Percentiles rank a stretch among this genome's conserved stretches.
phyloP scores from a whole-genome alignment of 2,888 invertebrate genomes.

The Lathronympha strigana region DNA sequence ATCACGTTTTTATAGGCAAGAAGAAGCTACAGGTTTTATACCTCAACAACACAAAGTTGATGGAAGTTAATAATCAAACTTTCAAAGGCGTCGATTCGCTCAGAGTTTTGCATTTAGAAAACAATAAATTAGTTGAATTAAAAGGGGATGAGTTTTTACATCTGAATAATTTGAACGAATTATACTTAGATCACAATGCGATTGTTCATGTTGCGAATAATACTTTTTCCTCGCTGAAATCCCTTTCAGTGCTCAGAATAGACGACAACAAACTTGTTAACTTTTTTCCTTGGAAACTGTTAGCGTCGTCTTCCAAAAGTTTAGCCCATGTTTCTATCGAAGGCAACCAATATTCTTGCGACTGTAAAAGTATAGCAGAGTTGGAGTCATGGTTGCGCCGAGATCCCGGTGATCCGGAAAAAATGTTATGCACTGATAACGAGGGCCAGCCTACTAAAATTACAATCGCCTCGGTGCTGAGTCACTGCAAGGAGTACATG shows the following conservation, averaged over 20 bases:
- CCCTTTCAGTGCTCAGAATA: constrained; percentile 88
- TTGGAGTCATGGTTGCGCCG: constrained; percentile 88
- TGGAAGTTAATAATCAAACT: constrained; percentile 90
- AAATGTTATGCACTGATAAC: constrained; percentile 87
- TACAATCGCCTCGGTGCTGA: constrained; percentile 81
- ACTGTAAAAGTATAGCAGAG: constrained; percentile 89
- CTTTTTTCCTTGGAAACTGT: constrained; percentile 89
- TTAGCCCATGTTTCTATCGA: constrained; percentile 88
- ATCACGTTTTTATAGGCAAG: constrained; percentile 94
- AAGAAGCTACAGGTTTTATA: constrained; percentile 91
- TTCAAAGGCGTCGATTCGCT: constrained; percentile 91
- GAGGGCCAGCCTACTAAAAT: constrained; percentile 80
- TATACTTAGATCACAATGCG: constrained; percentile 91
- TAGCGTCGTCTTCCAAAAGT: constrained; percentile 85
- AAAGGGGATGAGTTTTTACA: constrained; percentile 92
- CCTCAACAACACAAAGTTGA: constrained; percentile 90
- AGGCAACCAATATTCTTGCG: constrained; percentile 93
- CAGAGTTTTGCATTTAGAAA: constrained; percentile 90
- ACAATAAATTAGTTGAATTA: constrained; percentile 89
- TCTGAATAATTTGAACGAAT: constrained; percentile 88
- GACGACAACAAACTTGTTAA: constrained; percentile 91
- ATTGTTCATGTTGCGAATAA: constrained; percentile 89
- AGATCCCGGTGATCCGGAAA: constrained; percentile 87
- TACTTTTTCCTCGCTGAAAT: constrained; percentile 90
- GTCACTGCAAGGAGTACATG: constrained; percentile 86